Evolutionary conservation across 2,797 vertebrate species (phyloP).

Genomic region (Microhierax caerulescens): DNA sequence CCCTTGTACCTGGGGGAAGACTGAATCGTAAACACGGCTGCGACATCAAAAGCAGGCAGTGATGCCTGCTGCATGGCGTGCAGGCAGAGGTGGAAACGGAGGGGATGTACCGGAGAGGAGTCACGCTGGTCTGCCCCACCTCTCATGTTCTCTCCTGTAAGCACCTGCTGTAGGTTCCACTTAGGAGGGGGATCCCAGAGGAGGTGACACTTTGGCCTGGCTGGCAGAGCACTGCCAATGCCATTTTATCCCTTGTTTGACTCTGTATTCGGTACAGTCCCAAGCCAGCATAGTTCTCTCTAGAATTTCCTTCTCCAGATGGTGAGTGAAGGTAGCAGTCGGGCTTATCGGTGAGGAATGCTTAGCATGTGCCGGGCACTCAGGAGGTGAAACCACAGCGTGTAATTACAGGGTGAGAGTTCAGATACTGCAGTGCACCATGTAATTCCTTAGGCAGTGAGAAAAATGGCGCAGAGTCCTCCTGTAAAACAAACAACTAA

Average conservation of each 20-base stretch:
- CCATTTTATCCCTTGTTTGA: neutral
- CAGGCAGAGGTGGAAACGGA: neutral
- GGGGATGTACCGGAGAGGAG: neutral
- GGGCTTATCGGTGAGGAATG: neutral
- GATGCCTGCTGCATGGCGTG: neutral
- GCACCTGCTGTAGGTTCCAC: neutral
- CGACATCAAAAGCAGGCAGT: neutral
- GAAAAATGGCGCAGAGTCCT: neutral
- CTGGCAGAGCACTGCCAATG: neutral
- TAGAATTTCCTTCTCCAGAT: neutral
- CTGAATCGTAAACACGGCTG: neutral
- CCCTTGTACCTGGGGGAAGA: neutral
- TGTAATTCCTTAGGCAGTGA: neutral
- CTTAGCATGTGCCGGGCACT: neutral
- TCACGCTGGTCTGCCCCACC: neutral
- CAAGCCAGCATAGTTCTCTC: neutral
- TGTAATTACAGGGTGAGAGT: neutral
- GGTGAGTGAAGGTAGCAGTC: neutral
- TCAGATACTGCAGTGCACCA: neutral
- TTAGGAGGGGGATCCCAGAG: neutral
- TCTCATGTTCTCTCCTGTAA: neutral
- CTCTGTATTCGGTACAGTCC: accelerated
- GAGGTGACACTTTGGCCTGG: neutral
- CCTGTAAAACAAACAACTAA: neutral
- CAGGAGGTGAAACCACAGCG: slow-evolving; percentile 2